phyloP scores from a whole-genome alignment of 2,113 vertebrate species.

The Protobothrops flavoviridis region DNA sequence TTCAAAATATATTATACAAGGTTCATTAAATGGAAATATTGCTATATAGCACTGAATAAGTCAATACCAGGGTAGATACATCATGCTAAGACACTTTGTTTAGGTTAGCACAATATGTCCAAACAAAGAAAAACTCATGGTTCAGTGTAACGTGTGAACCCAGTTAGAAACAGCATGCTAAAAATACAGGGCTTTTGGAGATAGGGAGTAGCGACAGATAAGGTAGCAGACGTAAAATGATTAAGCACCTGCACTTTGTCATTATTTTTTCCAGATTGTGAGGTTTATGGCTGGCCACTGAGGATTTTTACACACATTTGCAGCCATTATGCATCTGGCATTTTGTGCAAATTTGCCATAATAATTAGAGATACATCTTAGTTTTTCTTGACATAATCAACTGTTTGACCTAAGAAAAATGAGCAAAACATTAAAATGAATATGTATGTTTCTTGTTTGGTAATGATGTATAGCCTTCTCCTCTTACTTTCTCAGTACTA shows the following conservation, averaged over 20 bases:
- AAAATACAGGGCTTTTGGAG: not conserved
- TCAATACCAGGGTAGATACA: not conserved
- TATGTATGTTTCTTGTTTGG: conserved; percentile 12
- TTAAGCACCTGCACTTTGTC: not conserved
- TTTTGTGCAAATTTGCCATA: not conserved
- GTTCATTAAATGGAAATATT: not conserved
- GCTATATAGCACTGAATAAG: not conserved
- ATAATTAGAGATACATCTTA: not conserved
- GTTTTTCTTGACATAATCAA: not conserved
- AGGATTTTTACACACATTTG: not conserved
- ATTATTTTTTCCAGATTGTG: not conserved
- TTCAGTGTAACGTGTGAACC: not conserved
- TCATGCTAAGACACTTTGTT: not conserved
- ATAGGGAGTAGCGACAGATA: not conserved
- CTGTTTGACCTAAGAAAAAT: not conserved
- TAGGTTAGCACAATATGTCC: not conserved
- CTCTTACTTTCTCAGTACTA: not conserved
- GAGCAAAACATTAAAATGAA: not conserved
- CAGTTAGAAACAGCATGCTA: not conserved
- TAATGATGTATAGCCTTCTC: conserved; percentile 26
- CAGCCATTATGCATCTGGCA: not conserved
- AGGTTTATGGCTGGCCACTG: not conserved
- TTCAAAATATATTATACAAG: not conserved
- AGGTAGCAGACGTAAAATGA: not conserved
- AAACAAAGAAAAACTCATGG: not conserved